phyloP scores from a whole-genome alignment of 2,113 vertebrate species.

The Anhinga rufa region DNA sequence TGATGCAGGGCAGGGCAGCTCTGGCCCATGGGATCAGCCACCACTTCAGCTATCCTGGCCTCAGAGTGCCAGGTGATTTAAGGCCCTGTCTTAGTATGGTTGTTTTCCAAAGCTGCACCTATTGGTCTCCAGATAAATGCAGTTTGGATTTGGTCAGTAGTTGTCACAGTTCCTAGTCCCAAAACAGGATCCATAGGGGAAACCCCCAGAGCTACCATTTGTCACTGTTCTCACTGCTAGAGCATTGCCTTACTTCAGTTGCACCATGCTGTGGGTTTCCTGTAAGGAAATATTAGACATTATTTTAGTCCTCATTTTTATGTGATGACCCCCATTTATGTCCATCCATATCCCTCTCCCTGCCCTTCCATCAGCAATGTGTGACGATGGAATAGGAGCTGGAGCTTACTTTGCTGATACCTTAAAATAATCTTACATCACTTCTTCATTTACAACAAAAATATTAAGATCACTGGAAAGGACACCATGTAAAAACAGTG shows the following conservation, averaged over 20 bases:
- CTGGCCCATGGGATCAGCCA: neutral
- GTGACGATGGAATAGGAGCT: neutral
- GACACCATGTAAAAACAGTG: neutral
- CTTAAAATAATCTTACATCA: neutral
- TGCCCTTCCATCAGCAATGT: neutral
- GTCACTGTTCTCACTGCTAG: neutral
- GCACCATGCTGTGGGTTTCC: neutral
- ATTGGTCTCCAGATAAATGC: neutral
- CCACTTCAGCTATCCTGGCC: neutral
- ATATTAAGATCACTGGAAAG: neutral
- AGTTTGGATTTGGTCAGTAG: neutral
- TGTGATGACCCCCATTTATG: neutral
- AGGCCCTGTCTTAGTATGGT: neutral
- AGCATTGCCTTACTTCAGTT: neutral
- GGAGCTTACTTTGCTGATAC: neutral
- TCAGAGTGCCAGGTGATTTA: neutral
- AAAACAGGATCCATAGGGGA: neutral
- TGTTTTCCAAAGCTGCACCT: neutral
- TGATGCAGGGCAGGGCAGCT: neutral
- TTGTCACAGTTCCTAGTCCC: neutral
- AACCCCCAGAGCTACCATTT: neutral
- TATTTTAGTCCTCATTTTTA: neutral
- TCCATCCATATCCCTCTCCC: neutral
- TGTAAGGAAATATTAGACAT: neutral
- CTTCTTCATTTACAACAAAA: neutral